These are phyloP conservation scores for Pardosa pseudoannulata DNA, from an alignment of 2,888 invertebrate genomes.

Conservation along the genomic window DNA sequence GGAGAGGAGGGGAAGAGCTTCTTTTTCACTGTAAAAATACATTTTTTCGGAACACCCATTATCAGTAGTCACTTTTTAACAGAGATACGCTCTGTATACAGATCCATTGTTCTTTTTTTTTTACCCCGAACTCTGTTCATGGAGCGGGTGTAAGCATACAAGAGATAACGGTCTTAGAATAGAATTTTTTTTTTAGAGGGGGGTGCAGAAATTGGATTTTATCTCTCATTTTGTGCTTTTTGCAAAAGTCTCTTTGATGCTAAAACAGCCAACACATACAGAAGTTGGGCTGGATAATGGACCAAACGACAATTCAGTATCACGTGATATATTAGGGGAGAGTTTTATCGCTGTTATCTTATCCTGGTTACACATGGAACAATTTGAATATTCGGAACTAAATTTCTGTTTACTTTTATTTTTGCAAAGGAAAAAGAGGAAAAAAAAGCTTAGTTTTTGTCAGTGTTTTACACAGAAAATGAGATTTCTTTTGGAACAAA, in stretches of 20 bases:
- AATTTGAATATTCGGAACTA: conserved; percentile 22
- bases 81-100: conserved; percentile 36
- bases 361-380: conserved; percentile 14
- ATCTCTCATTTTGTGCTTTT: conserved; percentile 39
- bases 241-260: conserved; percentile 25
- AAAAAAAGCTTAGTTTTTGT: neutral
- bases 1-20: conserved; percentile 24
- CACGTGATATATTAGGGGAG: conserved; percentile 38
- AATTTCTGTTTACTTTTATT: conserved; percentile 23
- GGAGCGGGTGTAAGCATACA: conserved; percentile 8
- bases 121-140: neutral
- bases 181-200: neutral
- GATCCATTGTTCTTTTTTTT: conserved; percentile 40
- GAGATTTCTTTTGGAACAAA: neutral
- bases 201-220: conserved; percentile 31
- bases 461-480: neutral
- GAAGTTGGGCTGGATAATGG: conserved; percentile 36
- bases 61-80: conserved; percentile 56
- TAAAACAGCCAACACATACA: conserved; percentile 34
- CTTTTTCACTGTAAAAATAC: conserved; percentile 19
- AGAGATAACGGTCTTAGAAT: conserved; percentile 18
- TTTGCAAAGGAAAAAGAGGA: neutral
- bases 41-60: conserved; percentile 20
- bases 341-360: conserved; percentile 25
- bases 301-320: conserved; percentile 26